Percentiles rank a stretch among this genome's conserved stretches.
Evolutionary conservation across 2,797 vertebrate species (phyloP).

Genomic region (Ciconia nigra): DNA sequence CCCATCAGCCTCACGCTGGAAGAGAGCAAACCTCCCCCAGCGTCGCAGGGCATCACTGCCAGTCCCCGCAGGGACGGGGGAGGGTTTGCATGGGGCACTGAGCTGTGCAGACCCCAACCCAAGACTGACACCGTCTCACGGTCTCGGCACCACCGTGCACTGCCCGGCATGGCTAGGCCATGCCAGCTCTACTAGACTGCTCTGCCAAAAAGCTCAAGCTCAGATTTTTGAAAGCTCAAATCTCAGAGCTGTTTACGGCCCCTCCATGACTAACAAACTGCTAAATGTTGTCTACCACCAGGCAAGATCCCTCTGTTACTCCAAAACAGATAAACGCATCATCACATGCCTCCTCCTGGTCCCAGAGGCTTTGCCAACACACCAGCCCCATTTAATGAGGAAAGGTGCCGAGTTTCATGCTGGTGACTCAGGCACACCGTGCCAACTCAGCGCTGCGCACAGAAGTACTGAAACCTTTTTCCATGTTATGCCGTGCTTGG

Average conservation of each 20-base stretch:
- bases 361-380: not conserved
- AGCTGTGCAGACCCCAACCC: not conserved
- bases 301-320: not conserved
- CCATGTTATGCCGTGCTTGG: not conserved
- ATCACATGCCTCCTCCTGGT: not conserved
- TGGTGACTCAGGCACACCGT: rapidly evolving
- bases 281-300: not conserved
- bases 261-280: not conserved
- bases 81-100: not conserved
- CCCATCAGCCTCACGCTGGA: rapidly evolving
- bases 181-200: not conserved
- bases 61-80: rapidly evolving
- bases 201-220: not conserved
- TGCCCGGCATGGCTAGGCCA: not conserved
- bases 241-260: not conserved
- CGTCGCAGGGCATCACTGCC: rapidly evolving
- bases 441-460: not conserved
- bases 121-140: rapidly evolving
- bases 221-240: not conserved
- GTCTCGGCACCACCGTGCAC: rapidly evolving
- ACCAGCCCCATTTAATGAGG: not conserved
- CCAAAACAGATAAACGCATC: not conserved
- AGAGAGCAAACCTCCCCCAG: not conserved
- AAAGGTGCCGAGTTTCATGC: rapidly evolving
- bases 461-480: not conserved